Percentiles rank a stretch among this genome's conserved stretches.
phyloP scores from a whole-genome alignment of 2,113 vertebrate genomes.

The Castor canadensis region DNA sequence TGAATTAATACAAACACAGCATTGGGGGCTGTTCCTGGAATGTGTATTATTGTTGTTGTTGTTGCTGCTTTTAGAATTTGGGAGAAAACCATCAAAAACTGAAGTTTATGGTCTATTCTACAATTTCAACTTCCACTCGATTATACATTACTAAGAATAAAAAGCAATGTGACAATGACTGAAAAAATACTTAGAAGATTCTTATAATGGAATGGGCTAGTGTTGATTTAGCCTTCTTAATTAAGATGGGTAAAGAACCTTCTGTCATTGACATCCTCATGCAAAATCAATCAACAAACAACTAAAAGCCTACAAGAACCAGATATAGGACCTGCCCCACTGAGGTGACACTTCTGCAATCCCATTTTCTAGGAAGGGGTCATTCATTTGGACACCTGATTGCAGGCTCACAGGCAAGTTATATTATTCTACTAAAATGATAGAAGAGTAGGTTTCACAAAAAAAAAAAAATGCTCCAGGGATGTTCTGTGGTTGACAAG shows the following conservation, averaged over 20 bases:
- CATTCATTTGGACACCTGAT: not conserved
- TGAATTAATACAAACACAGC: not conserved
- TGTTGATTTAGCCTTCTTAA: not conserved
- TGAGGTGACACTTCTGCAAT: not conserved
- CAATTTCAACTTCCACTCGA: not conserved
- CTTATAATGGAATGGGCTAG: not conserved
- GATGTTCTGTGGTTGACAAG: slow-evolving; percentile 32
- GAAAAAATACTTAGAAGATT: slow-evolving; percentile 3
- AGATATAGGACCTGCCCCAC: not conserved
- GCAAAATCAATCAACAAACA: slow-evolving; percentile 4
- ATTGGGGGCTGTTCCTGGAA: not conserved
- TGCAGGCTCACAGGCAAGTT: not conserved
- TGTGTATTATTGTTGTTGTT: not conserved
- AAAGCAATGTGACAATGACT: not conserved
- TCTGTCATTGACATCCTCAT: not conserved
- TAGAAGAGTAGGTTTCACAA: not conserved
- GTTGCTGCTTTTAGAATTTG: not conserved
- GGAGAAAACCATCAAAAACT: not conserved
- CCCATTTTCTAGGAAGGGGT: not conserved
- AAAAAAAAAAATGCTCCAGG: slow-evolving; percentile 12
- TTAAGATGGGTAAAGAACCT: not conserved
- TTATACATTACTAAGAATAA: not conserved
- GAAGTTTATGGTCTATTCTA: not conserved
- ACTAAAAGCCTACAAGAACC: not conserved
- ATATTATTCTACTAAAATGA: slow-evolving; percentile 51